These are phyloP conservation scores for Dryoscopus gambensis DNA, from an alignment of 2,113 vertebrate genomes.

Conservation along the genomic window DNA sequence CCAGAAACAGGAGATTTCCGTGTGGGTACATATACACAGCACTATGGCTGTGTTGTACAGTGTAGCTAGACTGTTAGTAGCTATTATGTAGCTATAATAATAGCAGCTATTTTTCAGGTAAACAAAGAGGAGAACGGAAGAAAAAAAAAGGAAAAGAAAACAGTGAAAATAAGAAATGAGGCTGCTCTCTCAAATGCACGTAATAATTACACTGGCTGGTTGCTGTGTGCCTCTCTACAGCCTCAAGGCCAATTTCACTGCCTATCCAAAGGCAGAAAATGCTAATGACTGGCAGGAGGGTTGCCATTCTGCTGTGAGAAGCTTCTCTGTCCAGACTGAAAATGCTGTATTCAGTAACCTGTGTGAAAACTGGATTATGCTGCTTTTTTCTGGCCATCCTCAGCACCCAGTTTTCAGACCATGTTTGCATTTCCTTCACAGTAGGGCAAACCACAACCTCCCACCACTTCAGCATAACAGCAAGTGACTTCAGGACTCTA, in stretches of 20 bases:
- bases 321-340: not conserved
- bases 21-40: not conserved
- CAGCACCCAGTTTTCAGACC: rapidly evolving
- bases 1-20: not conserved
- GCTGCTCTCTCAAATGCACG: not conserved
- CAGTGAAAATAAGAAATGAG: not conserved
- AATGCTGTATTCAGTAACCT: not conserved
- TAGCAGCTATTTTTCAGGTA: not conserved
- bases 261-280: not conserved
- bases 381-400: not conserved
- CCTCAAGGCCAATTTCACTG: not conserved
- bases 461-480: not conserved
- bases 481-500: not conserved
- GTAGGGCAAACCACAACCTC: not conserved
- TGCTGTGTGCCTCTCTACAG: not conserved
- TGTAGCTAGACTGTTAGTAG: not conserved
- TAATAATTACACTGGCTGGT: not conserved
- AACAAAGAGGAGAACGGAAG: not conserved
- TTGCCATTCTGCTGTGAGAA: not conserved
- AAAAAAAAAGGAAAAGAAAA: rapidly evolving
- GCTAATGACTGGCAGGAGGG: not conserved
- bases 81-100: not conserved
- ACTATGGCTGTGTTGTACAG: not conserved
- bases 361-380: not conserved
- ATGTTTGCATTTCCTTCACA: not conserved